Evolutionary conservation across 2,113 vertebrate species (phyloP), one percentile per base, ranked within the genome.

Genomic region (Protobothrops flavoviridis): DNA sequence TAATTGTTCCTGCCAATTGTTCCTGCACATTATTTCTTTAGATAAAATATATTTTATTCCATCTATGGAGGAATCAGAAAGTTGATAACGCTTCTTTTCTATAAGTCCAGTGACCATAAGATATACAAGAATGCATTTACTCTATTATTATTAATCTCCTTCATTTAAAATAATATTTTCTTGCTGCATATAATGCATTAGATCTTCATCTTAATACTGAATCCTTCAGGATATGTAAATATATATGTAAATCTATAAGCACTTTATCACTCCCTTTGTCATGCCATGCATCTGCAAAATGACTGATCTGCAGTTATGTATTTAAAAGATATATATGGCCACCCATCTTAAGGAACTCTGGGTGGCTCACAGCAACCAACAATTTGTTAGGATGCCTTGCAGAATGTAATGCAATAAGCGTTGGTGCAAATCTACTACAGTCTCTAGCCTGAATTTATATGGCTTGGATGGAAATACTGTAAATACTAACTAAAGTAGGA

Each of bases 341-440:
- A 69, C 1, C 64, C 64, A 69, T n/a, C 12, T 69, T 69, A 69
- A 69, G 12, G 29, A 69, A 69, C 29, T n/a, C 29, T 15, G 12
- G 64, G 5, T 69, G 64, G 29, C 26, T 64, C 61, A n/a, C 61
- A 64, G n/a, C 11, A 29, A 64, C 61, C 29, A 29, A 29, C 3
- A 29, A 4, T 64, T 0, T 0, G 17, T 0, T 33, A 10, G 89
- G 85, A 52, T 33, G 61, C 85, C 59, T 88, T 43, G 17, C 0
- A 0, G 9, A 53, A 59, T 55, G 20, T 48, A 43, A 91, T 48
- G 20, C 24, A 45, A 8, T 8, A 85, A 87, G 85, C 2, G 8
- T 89, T 56, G 48, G 15, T 29, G 87, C 87, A 33, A 87, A 91
- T 57, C 39, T 55, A 17, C n/a, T 39, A 33, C 33, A n/a, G n/a